These are phyloP conservation scores for Rhinophrynus dorsalis DNA, from an alignment of 2,797 vertebrate genomes.

Conservation along the genomic window DNA sequence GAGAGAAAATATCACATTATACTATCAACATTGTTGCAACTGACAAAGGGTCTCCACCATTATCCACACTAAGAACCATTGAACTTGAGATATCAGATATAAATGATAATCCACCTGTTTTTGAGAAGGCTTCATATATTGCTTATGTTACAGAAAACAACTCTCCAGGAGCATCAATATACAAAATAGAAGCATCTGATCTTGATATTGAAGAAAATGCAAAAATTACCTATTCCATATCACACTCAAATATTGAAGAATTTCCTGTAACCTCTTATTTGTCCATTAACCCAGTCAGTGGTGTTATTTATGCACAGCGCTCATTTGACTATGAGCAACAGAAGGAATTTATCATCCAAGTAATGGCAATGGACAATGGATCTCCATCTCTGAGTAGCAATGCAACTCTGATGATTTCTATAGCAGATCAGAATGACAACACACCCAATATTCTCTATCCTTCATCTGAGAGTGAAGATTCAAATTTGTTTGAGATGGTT, in stretches of 20 bases:
- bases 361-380: constrained; percentile 65
- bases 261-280: constrained; percentile 65
- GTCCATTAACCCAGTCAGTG: constrained; percentile 70
- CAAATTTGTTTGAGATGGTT: constrained; percentile 61
- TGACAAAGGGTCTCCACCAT: constrained; percentile 59
- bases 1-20: constrained; percentile 63
- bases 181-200: constrained; percentile 67
- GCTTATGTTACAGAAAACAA: constrained; percentile 74
- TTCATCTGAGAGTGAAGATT: constrained; percentile 53
- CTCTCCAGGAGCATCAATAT: constrained; percentile 64
- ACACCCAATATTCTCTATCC: constrained; percentile 68
- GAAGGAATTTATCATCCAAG: constrained; percentile 63
- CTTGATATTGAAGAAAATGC: constrained; percentile 66
- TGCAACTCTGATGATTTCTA: constrained; percentile 65
- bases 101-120: constrained; percentile 78
- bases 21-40: constrained; percentile 70
- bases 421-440: constrained; percentile 72
- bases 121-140: constrained; percentile 63
- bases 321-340: constrained; percentile 72
- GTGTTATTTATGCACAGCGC: constrained; percentile 71
- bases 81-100: constrained; percentile 69
- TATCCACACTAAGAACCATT: constrained; percentile 64
- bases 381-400: constrained; percentile 63
- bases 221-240: constrained; percentile 67
- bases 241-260: constrained; percentile 64